Conservation (phyloP, 2,113 vertebrate genomes). For the Astatoreochromis straeleni region DNA sequence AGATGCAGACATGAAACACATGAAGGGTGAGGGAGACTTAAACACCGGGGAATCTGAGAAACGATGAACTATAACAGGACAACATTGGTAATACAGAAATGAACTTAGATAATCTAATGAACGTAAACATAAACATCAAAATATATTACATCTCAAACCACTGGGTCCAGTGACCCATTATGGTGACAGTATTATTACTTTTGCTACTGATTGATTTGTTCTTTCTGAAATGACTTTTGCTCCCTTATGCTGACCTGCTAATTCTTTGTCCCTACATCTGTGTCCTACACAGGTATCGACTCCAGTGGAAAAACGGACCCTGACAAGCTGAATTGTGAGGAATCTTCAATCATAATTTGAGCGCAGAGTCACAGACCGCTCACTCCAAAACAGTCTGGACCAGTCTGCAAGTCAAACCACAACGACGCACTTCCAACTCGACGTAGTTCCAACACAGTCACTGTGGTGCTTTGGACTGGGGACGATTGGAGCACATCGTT, state of each 20-base stretch:
- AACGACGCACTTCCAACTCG: not conserved
- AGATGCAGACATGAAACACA: not conserved
- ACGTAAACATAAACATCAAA: not conserved
- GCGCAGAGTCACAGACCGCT: not conserved
- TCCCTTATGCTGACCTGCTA: not conserved
- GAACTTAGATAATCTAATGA: not conserved
- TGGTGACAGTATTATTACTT: not conserved
- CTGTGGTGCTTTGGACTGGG: not conserved
- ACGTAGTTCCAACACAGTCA: not conserved
- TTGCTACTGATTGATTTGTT: not conserved
- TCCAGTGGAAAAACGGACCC: slow-evolving; percentile 6
- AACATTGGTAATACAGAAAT: not conserved
- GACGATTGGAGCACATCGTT: not conserved
- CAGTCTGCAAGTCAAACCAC: not conserved
- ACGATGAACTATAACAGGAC: not conserved
- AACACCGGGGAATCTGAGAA: not conserved
- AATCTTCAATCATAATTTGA: not conserved
- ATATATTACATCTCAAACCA: not conserved
- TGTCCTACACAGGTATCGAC: slow-evolving; percentile 22
- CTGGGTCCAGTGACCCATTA: not conserved
- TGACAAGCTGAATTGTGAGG: slow-evolving; percentile 44
- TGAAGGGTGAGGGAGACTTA: not conserved
- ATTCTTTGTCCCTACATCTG: slow-evolving; percentile 34
- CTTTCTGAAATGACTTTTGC: not conserved
- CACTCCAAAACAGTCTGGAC: not conserved